Evolutionary conservation across 1,140 invertebrate genomes (phyloP).

Genomic region (Tetraneura akinire): DNA sequence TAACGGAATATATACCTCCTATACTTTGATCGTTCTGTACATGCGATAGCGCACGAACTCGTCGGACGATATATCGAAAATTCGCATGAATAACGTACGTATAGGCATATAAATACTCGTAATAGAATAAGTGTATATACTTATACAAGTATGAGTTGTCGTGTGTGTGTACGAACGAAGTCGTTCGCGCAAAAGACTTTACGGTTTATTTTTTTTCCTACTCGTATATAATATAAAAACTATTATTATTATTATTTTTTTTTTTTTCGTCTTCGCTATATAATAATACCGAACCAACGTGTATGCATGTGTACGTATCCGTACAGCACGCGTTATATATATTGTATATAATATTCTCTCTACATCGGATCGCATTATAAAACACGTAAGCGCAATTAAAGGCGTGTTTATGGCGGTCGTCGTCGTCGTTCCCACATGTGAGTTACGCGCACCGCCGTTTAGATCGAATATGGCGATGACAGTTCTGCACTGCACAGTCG

Average conservation of each 20-base stretch:
- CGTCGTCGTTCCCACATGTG: constrained; percentile 15
- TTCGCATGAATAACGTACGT: neutral
- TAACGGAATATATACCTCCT: no score
- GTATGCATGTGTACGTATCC: no score
- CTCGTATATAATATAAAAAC: no score
- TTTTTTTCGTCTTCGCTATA: neutral
- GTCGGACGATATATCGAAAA: constrained; percentile 36
- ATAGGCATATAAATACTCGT: no score
- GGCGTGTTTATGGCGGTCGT: constrained; percentile 19
- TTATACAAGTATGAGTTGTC: neutral
- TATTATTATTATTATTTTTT: neutral
- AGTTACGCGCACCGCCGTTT: constrained; percentile 24
- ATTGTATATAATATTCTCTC: no score
- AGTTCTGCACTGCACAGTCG: neutral
- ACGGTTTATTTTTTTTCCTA: constrained; percentile 4
- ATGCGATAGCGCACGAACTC: constrained; percentile 28
- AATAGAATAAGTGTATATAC: no score
- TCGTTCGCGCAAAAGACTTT: neutral
- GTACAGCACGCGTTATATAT: no score
- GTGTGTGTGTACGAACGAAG: neutral
- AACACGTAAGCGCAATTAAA: constrained; percentile 49
- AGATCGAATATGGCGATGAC: constrained; percentile 45
- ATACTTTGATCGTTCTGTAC: no score
- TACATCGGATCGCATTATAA: constrained; percentile 9
- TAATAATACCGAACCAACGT: no score